Evolutionary conservation across 2,888 invertebrate species (phyloP).

Genomic region (Drosophila acutilabella): DNA sequence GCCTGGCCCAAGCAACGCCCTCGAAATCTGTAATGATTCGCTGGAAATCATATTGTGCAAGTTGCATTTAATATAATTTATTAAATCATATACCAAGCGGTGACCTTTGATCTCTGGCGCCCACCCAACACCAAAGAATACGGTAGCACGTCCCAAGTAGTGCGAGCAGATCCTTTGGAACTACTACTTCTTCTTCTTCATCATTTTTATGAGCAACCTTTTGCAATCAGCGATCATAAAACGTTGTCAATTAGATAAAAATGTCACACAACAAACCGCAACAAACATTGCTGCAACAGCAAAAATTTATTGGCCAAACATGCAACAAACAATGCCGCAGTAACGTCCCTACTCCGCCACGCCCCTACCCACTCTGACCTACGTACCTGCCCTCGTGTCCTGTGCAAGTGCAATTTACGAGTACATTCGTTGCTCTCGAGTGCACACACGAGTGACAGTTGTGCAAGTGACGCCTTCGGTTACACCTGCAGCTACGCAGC

Average conservation of each 20-base stretch:
- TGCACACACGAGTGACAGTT: slow-evolving; percentile 65
- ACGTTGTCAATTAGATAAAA: slow-evolving; percentile 83
- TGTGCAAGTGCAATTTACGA: slow-evolving; percentile 75
- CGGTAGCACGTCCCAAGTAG: slow-evolving; percentile 76
- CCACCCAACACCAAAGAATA: slow-evolving; percentile 14
- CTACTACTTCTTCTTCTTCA: no score
- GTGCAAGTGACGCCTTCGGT: slow-evolving; percentile 75
- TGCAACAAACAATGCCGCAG: slow-evolving; percentile 11
- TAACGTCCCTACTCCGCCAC: no score
- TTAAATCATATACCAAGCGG: slow-evolving; percentile 22
- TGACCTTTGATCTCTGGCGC: slow-evolving; percentile 62
- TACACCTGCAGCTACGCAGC: slow-evolving; percentile 65
- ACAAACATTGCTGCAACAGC: slow-evolving; percentile 54
- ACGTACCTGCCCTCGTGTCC: slow-evolving; percentile 38
- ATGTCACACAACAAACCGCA: slow-evolving; percentile 84
- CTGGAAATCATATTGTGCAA: slow-evolving; percentile 57
- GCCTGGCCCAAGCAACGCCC: slow-evolving; percentile 33
- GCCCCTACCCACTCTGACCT: slow-evolving; percentile 5
- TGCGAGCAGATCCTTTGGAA: slow-evolving; percentile 7
- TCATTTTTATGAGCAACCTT: slow-evolving; percentile 40
- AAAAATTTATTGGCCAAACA: slow-evolving; percentile 78
- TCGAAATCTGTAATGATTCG: slow-evolving; percentile 60
- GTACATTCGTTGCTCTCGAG: slow-evolving; percentile 42
- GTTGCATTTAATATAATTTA: slow-evolving; percentile 26
- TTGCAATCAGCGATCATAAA: slow-evolving; percentile 58